Base-by-base conservation (phyloP, 2,888 invertebrate genomes). In the Diaperis boleti region DNA sequence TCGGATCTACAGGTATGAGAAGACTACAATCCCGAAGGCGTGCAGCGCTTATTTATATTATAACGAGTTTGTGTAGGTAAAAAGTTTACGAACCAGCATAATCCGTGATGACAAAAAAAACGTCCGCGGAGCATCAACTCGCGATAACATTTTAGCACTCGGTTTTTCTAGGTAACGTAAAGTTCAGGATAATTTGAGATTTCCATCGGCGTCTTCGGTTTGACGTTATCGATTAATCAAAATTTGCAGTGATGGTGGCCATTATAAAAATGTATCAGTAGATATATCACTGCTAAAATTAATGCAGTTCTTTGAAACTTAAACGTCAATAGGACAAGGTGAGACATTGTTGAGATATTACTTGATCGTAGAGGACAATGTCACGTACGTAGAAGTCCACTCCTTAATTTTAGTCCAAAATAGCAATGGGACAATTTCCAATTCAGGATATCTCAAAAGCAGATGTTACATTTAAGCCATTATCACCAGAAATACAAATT, bases 141-240 rank as follows among this genome's bases (percentile, higher is more conserved):
- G 26, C 26, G 45, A 45, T 26, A 37, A 44, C 55, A 35, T 45
- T 35, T 57, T 14, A 45, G 17, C 50, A n/a, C 5, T 37, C 26
- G 57, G 62, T 62, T 57, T 62, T 62, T 62, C 62, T 62, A n/a
- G 20, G 56, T 62, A 62, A 22, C 26, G 49, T 17, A 29, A 56
- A 57, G 45, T 57, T 57, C 50, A 59, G 22, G 35, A 41, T 37
- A 20, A 60, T 54, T 60, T 42, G 45, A 29, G 54, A 54, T 54
- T 54, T 31, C 52, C 52, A 37, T 37, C 37, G 20, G 26, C 52
- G 39, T 39, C 37, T 14, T 13, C 22, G 11, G 2, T 11, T 15
- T 45, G 26, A 29, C 14, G 13, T 20, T 45, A 35, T 35, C 33
- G n/a, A 49, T 29, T 29, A 49, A 47, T 35, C 1, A 26, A 26